Evolutionary conservation across 2,113 vertebrate species (phyloP).

Genomic region (Megatriorchis doriae): DNA sequence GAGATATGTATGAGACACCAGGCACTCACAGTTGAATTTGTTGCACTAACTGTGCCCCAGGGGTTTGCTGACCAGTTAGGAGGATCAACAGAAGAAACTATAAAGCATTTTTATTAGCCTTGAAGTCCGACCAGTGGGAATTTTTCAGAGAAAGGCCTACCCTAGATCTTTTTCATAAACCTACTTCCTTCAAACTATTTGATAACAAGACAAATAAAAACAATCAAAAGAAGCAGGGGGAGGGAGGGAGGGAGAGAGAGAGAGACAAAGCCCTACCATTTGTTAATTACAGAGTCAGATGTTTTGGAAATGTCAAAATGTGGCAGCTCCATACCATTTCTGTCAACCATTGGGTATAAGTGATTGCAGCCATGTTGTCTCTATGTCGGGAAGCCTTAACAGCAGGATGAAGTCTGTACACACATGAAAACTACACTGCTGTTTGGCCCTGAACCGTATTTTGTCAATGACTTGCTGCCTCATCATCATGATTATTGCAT

Average conservation of each 20-base stretch:
- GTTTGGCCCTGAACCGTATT: background rate
- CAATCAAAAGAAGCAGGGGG: background rate
- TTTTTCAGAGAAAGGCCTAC: constrained; percentile 18
- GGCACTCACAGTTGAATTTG: background rate
- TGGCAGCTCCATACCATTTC: background rate
- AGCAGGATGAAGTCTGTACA: background rate
- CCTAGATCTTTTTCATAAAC: constrained; percentile 6
- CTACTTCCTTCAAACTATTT: constrained; percentile 15
- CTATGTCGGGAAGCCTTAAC: background rate
- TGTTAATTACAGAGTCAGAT: background rate
- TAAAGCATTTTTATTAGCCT: constrained; percentile 65
- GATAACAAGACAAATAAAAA: constrained; percentile 15
- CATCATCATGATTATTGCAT: background rate
- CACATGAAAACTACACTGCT: background rate
- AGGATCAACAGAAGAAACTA: constrained; percentile 63
- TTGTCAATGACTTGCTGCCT: background rate
- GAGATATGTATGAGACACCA: background rate
- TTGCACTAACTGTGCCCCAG: constrained; percentile 23
- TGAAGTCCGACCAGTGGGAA: constrained; percentile 55
- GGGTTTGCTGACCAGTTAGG: constrained; percentile 35
- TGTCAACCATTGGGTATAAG: background rate
- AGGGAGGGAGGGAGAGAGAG: accelerated
- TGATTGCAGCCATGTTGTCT: background rate
- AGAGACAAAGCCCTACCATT: background rate
- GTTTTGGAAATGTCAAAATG: background rate